Evolutionary conservation across 2,113 vertebrate species (phyloP).

Genomic region (Megaptera novaeangliae): DNA sequence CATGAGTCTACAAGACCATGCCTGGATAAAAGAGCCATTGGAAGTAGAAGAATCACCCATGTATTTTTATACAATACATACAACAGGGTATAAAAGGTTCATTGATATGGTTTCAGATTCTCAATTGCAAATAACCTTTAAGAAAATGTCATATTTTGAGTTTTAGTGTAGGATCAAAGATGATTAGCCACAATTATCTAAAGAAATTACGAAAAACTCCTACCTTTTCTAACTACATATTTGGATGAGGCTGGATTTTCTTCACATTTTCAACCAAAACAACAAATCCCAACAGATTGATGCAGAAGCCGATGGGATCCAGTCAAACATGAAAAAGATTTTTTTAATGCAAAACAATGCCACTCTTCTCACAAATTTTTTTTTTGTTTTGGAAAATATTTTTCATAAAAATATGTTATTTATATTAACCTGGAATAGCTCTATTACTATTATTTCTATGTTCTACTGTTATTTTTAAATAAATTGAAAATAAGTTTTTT

Average conservation of each 20-base stretch:
- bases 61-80: neutral
- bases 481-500: neutral
- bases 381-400: neutral
- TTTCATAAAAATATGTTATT: neutral
- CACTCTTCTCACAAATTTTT: neutral
- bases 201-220: neutral
- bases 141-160: neutral
- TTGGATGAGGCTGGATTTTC: neutral
- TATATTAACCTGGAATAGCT: neutral
- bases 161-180: neutral
- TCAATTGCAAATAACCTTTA: neutral
- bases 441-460: neutral
- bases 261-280: constrained; percentile 42
- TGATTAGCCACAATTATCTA: neutral
- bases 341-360: neutral
- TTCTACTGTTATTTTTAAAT: neutral
- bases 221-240: neutral
- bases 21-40: neutral
- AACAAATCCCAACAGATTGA: neutral
- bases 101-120: neutral
- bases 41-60: neutral
- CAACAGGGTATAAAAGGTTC: neutral
- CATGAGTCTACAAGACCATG: neutral
- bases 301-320: neutral
- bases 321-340: neutral